Conservation (phyloP, 1,140 invertebrate genomes). For the Drosophila yakuba region DNA sequence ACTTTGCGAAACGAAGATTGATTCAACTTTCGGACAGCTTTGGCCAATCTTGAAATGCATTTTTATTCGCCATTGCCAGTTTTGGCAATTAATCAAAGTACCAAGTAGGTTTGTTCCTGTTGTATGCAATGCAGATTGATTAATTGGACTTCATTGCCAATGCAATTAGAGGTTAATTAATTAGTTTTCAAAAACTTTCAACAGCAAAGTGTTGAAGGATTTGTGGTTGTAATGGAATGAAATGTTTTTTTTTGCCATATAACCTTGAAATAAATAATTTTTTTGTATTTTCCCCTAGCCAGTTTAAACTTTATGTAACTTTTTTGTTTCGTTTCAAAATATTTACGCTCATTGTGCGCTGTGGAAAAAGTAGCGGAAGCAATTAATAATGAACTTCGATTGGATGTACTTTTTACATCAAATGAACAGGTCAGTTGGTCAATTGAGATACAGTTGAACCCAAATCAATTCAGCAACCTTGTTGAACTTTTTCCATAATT, state of each 20-base stretch:
- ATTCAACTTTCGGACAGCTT: slow-evolving; percentile 64
- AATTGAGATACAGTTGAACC: not conserved
- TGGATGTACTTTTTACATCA: not conserved
- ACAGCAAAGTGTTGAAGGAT: slow-evolving; percentile 9
- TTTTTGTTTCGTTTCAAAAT: not conserved
- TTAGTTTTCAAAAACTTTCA: slow-evolving; percentile 43
- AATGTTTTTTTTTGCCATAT: not conserved
- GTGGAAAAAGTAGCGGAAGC: not conserved
- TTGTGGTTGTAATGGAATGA: slow-evolving; percentile 7
- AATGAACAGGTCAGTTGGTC: not conserved
- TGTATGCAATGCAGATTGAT: slow-evolving; percentile 51
- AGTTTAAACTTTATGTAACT: not conserved
- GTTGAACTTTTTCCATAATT: slow-evolving; percentile 14
- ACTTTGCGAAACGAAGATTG: slow-evolving; percentile 67
- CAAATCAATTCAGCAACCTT: slow-evolving; percentile 2
- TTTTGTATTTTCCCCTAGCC: not conserved
- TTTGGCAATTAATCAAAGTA: slow-evolving; percentile 68
- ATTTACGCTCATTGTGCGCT: not conserved
- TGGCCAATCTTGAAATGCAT: slow-evolving; percentile 64
- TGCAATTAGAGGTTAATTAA: slow-evolving; percentile 75
- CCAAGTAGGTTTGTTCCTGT: slow-evolving; percentile 47
- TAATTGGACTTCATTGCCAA: slow-evolving; percentile 67
- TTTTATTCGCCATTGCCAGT: slow-evolving; percentile 31
- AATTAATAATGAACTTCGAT: not conserved
- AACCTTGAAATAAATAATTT: not conserved